Percentiles rank a stretch among this genome's conserved stretches.
Evolutionary conservation across 2,113 vertebrate genomes (phyloP).

Genomic region (Crotalus helleri): DNA sequence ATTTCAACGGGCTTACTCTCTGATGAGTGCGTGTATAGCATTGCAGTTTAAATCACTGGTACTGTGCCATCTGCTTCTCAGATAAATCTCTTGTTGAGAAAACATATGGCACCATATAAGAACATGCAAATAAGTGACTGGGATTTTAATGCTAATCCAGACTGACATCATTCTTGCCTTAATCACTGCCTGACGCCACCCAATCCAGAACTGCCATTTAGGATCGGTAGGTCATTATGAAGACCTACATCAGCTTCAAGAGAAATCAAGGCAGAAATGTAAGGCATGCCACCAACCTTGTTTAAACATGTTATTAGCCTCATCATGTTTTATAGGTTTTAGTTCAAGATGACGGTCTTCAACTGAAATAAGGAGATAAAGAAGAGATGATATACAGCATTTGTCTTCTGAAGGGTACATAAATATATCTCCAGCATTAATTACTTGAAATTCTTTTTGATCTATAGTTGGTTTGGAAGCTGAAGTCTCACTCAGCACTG

Average conservation of each 20-base stretch:
- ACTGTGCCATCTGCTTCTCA: neutral
- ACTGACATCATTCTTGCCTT: neutral
- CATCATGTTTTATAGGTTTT: neutral
- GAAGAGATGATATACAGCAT: neutral
- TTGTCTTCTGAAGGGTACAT: neutral
- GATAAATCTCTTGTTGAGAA: neutral
- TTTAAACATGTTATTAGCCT: slow-evolving; percentile 6
- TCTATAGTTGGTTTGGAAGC: neutral
- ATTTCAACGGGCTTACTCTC: neutral
- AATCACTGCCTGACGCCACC: neutral
- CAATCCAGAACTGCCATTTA: neutral
- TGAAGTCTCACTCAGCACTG: neutral
- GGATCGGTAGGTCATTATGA: neutral
- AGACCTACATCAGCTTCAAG: neutral
- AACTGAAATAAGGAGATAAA: neutral
- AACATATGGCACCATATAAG: rapidly evolving
- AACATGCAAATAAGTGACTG: neutral
- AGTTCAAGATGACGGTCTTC: neutral
- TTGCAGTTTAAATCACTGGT: neutral
- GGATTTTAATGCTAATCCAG: neutral
- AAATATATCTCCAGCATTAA: neutral
- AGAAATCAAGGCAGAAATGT: neutral
- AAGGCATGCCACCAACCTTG: neutral
- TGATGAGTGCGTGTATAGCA: neutral
- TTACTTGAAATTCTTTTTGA: neutral